Conservation (phyloP, 2,797 vertebrate species). For the Cossypha heuglini region DNA sequence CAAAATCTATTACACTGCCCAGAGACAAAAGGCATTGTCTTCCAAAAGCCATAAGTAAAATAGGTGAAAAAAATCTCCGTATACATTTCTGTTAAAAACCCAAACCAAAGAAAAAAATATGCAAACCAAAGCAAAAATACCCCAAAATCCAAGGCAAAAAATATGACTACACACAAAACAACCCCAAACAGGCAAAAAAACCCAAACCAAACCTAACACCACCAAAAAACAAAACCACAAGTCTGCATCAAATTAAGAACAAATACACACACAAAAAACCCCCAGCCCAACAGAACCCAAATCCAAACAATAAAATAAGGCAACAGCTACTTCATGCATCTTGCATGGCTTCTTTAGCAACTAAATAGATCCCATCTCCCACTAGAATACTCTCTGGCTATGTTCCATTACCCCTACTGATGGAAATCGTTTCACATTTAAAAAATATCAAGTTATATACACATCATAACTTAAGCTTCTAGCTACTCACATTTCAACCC, state of each 20-base stretch:
- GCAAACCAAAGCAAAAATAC: rapidly evolving
- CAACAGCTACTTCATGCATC: background rate
- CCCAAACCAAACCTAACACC: background rate
- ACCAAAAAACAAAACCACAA: background rate
- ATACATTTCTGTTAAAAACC: background rate
- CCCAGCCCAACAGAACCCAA: background rate
- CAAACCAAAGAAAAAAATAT: background rate
- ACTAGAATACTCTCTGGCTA: background rate
- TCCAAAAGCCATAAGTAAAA: background rate
- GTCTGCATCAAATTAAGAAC: background rate
- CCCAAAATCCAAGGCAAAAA: background rate
- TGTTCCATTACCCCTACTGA: background rate
- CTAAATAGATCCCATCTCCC: background rate
- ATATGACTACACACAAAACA: background rate
- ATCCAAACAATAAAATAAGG: background rate
- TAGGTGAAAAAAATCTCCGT: rapidly evolving
- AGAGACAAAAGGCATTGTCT: background rate
- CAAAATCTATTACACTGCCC: background rate
- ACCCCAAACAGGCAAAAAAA: background rate
- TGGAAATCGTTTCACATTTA: background rate
- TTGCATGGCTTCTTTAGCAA: background rate
- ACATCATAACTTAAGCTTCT: background rate
- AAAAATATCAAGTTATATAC: background rate
- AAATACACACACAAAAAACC: rapidly evolving
- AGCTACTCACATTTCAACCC: background rate